Evolutionary conservation across 2,888 invertebrate genomes (phyloP), one percentile per base, ranked within the genome.

Genomic region (Cosmia pyralina): DNA sequence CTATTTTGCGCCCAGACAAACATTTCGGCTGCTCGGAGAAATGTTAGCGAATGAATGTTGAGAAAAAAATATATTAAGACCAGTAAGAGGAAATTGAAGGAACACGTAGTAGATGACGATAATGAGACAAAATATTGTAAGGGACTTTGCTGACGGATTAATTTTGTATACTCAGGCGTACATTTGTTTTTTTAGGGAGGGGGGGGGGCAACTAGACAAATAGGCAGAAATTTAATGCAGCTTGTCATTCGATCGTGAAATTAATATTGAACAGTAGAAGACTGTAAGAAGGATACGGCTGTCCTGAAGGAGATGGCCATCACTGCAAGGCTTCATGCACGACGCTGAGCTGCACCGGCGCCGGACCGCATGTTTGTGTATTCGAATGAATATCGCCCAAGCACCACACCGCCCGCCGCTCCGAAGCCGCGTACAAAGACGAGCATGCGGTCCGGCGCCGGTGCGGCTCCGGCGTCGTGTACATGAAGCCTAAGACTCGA

Each of bases 81-180:
- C 48, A 50, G n/a, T 70, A 19, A 44, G 17, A 76, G 48, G 22
- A 76, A 72, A 76, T 76, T 79, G 46, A 38, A 72, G 53, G 41
- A 59, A 6, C 28, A 48, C 2, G 38, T 50, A 57, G 8, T 5
- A 59, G 22, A 46, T 50, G 34, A 38, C 8, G 19, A 52, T 7
- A 38, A 34, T 15, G 38, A 38, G n/a, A 53, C 7, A 50, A 22
- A 77, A 69, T n/a, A 53, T 77, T 44, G 53, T 77, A 34, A 67
- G 17, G 73, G 22, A 44, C 34, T 50, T 19, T 50, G 57, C 41
- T 64, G 64, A 50, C 19, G 34, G 46, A 72, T 60, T 62, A 41
- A 60, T 73, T 17, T 53, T 53, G 46, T 73, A 2, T 38, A 60
- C 11, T 70, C 38, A 69, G 46, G 17, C 48, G 28, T 19, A 28